Evolutionary conservation across 2,888 invertebrate genomes (phyloP), one percentile per base, ranked within the genome.

Genomic region (Trisateles emortualis): DNA sequence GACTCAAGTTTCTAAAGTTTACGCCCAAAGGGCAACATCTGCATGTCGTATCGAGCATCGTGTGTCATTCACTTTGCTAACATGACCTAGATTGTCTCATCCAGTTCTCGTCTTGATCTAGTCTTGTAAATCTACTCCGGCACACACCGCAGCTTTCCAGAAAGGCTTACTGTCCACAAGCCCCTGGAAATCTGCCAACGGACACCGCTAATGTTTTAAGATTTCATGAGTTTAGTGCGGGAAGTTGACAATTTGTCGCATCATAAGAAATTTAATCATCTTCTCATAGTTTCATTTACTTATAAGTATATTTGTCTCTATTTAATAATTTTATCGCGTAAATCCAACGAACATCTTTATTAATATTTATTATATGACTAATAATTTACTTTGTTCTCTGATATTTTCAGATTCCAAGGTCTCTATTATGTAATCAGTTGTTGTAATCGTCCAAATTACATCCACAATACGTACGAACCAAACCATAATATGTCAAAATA

Each of bases 131-230:
- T 53, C 59, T 40, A 63, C 48, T 49, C 35, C 48, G 48, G 59
- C 48, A 63, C 14, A 48, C 46, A 50, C 41, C 57, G 43, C 26
- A 56, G 33, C 44, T 59, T 64, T 50, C 48, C 39, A 39, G 52
- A 54, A 64, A 62, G 58, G 51, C 57, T 62, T 49, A 53, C 53
- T 47, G 46, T 30, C 35, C n/a, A 30, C 42, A 26, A 35, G 40
- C 51, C 13, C 36, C 54, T 68, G 73, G 68, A 65, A 35, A 38
- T 44, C 16, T 50, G 68, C 70, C 70, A 72, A 63, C 30, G 36
- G 43, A 58, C 32, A 47, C 29, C 38, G 46, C 52, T 36, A 52
- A 59, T 54, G 53, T 61, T 68, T 58, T 50, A 56, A 63, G 47
- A 56, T 55, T 64, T 54, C 47, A 57, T 44, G 53, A 59, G 48